Evolutionary conservation across 2,888 invertebrate genomes (phyloP), one percentile per base, ranked within the genome.

Genomic region (Eulithis prunata): DNA sequence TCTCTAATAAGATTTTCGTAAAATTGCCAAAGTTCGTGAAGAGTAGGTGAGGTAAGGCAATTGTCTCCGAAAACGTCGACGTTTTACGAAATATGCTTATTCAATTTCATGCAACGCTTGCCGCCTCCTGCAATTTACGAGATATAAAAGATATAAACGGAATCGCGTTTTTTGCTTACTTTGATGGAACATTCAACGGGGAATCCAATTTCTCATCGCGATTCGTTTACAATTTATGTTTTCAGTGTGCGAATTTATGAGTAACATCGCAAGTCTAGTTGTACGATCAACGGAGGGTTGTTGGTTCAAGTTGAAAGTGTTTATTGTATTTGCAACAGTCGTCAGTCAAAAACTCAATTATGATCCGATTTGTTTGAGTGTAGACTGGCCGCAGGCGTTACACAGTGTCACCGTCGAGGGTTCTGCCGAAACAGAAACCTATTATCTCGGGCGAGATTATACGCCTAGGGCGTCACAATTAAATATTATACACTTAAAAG

Each of bases 401-500:
- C 86, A 76, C 87, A 88, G 90, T 93, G 92, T 93, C 92, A 87
- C 87, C 84, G 80, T 82, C 77, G 91, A 90, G 93, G 91, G 93
- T 90, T 91, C 90, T 88, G 84, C 86, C 91, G 87, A 89, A 91
- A 92, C 90, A 92, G 93, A 93, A 93, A 93, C 93, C 93, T 93
- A 93, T 93, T 93, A 93, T 93, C 93, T 88, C 89, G 87, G 93
- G 93, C 88, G 93, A 92, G 93, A 93, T 93, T 93, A 93, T 93
- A 86, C 93, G 93, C 93, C 93, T 90, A 91, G 92, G 93, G 93
- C 93, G 91, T 92, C 87, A 93, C 93, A 93, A 93, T 93, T 93
- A 93, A 93, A 93, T 93, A 93, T 93, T 93, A 93, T 93, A 93
- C 93, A 93, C 91, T 93, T 93, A 93, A 93, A 93, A 93, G 93